phyloP scores from a whole-genome alignment of 2,113 vertebrate genomes.

The Crocuta crocuta region DNA sequence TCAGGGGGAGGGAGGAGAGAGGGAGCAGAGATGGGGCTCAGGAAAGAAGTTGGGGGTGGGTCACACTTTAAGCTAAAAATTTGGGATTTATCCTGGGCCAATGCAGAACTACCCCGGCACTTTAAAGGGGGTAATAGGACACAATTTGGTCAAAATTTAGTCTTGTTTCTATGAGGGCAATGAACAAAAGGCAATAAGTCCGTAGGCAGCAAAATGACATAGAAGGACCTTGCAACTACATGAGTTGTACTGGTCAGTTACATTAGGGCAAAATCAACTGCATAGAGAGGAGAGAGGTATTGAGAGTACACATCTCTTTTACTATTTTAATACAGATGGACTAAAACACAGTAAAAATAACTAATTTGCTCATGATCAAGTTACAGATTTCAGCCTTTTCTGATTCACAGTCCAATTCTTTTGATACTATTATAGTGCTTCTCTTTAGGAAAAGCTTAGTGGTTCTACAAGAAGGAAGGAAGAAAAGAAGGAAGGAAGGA shows the following conservation, averaged over 20 bases:
- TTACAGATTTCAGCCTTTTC: neutral
- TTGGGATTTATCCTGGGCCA: neutral
- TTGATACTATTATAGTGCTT: neutral
- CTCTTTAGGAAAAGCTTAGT: neutral
- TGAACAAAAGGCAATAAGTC: accelerated
- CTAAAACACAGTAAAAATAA: neutral
- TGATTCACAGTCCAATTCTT: neutral
- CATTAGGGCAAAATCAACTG: too few species aligned
- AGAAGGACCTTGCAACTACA: neutral
- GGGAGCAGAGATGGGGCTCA: accelerated
- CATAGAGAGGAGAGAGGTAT: neutral
- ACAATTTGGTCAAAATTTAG: neutral
- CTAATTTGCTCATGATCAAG: neutral
- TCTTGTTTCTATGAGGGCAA: neutral
- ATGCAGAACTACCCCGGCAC: neutral
- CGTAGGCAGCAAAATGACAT: neutral
- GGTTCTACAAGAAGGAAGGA: neutral
- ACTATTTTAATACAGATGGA: neutral
- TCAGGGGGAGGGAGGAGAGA: accelerated
- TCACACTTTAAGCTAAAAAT: neutral
- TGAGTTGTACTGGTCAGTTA: neutral
- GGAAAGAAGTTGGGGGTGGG: accelerated
- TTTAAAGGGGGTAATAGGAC: neutral
- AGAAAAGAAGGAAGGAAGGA: neutral
- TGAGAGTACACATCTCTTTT: neutral